phyloP scores from a whole-genome alignment of 2,113 vertebrate genomes.

The Sardina pilchardus region DNA sequence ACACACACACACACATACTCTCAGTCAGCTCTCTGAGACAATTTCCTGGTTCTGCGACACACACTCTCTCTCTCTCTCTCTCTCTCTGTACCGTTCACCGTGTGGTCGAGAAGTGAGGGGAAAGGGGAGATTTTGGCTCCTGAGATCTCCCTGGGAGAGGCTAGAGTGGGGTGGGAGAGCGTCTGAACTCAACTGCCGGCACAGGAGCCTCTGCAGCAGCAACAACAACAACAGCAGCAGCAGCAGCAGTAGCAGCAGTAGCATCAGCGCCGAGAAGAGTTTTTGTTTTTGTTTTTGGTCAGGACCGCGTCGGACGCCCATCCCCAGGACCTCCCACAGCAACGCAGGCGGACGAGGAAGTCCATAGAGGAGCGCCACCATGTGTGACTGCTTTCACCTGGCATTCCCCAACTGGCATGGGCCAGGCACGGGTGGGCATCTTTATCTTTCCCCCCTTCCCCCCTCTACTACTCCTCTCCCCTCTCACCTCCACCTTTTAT shows the following conservation, averaged over 20 bases:
- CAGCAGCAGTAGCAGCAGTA: constrained; percentile 24
- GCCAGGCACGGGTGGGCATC: constrained; percentile 90
- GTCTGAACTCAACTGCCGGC: constrained; percentile 4
- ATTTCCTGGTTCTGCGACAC: neutral
- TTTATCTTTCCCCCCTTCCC: constrained; percentile 14
- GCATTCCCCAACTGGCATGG: constrained; percentile 97
- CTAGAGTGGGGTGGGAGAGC: constrained; percentile 29
- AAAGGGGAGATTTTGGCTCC: constrained; percentile 1
- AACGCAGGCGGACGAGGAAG: constrained; percentile 36
- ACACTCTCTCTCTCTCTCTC: constrained; percentile 58
- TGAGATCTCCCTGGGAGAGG: constrained; percentile 47
- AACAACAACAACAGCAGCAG: neutral
- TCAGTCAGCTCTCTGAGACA: neutral
- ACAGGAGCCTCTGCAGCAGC: neutral
- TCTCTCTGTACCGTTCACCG: constrained; percentile 56
- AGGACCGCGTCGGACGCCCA: constrained; percentile 35
- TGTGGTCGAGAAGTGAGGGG: constrained; percentile 16
- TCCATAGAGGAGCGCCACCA: constrained; percentile 70
- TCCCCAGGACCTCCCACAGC: neutral
- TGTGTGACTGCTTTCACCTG: constrained; percentile 99
- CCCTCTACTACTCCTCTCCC: constrained; percentile 27
- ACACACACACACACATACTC: constrained; percentile 25
- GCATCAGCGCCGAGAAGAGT: constrained; percentile 20
- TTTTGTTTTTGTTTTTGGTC: constrained; percentile 36
- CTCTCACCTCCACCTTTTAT: neutral